Conservation (phyloP, 2,797 vertebrate species). For the Taeniopygia guttata region DNA sequence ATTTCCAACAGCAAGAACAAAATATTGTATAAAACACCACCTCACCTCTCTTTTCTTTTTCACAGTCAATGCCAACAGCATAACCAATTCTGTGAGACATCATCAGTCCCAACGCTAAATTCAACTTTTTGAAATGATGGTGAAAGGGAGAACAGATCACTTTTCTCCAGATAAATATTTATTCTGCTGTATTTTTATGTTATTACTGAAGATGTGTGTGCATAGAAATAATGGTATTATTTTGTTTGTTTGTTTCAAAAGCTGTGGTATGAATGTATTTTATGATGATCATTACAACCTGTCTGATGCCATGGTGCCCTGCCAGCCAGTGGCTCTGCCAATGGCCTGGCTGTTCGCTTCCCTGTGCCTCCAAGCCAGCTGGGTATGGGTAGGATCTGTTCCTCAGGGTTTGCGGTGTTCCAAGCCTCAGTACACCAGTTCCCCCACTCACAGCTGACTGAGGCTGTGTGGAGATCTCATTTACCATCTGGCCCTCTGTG, state of each 20-base stretch:
- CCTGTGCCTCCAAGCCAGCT: neutral
- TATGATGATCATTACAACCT: neutral
- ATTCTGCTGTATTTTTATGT: neutral
- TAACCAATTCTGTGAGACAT: conserved; percentile 5
- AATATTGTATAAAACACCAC: neutral
- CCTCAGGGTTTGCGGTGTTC: neutral
- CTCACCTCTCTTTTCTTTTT: neutral
- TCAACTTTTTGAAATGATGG: neutral
- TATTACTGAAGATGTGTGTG: neutral
- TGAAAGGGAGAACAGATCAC: neutral
- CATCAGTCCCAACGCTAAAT: neutral
- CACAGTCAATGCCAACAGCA: neutral
- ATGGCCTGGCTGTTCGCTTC: neutral
- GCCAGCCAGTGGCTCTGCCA: neutral
- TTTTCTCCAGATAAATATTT: neutral
- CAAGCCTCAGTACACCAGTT: neutral
- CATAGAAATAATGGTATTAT: neutral
- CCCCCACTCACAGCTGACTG: neutral
- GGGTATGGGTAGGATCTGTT: neutral
- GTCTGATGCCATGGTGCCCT: neutral
- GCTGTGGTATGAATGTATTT: neutral
- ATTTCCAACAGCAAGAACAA: conserved; percentile 23
- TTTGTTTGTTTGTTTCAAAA: neutral
- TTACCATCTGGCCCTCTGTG: neutral
- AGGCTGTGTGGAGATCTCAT: neutral